Conservation (phyloP, 2,113 vertebrate genomes). For the Hassar affinis region DNA sequence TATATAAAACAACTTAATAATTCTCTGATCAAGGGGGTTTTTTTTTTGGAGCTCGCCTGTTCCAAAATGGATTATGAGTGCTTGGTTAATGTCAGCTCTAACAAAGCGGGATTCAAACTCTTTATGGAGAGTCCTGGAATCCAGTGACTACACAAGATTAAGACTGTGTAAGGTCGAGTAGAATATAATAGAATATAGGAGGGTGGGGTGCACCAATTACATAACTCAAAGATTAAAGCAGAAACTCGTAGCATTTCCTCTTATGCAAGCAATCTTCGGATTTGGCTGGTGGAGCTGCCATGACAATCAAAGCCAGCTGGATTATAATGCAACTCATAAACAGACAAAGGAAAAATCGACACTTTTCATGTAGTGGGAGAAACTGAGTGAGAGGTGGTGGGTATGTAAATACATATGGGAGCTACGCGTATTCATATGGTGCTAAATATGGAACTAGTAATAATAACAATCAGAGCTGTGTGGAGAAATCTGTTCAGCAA, state of each 20-base stretch:
- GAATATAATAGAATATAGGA: conserved; percentile 36
- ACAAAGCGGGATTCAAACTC: conserved; percentile 18
- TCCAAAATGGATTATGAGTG: conserved; percentile 42
- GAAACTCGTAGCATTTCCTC: conserved; percentile 36
- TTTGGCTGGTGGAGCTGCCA: conserved; percentile 33
- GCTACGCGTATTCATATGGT: conserved; percentile 3
- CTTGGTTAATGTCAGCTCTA: conserved; percentile 30
- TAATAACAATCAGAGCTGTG: conserved; percentile 9
- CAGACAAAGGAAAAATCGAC: conserved; percentile 22
- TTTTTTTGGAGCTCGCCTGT: conserved; percentile 22
- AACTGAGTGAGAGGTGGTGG: conserved; percentile 27
- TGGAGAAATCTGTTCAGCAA: conserved; percentile 14
- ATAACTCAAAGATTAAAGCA: conserved; percentile 47
- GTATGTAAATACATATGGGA: conserved; percentile 24
- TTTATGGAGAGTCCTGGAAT: conserved; percentile 39
- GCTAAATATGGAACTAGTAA: conserved; percentile 21
- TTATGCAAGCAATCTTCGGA: conserved; percentile 40
- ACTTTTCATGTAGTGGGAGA: conserved; percentile 33
- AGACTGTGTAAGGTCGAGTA: conserved; percentile 27
- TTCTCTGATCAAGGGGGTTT: neutral
- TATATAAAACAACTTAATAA: conserved; percentile 25
- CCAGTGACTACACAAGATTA: conserved; percentile 40
- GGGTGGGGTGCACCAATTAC: conserved; percentile 42
- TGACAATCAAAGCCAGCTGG: conserved; percentile 47
- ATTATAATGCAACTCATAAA: conserved; percentile 40